Base-by-base conservation (phyloP, 92 coral and sea anemone genomes). In the Pocillopora meandrina region DNA sequence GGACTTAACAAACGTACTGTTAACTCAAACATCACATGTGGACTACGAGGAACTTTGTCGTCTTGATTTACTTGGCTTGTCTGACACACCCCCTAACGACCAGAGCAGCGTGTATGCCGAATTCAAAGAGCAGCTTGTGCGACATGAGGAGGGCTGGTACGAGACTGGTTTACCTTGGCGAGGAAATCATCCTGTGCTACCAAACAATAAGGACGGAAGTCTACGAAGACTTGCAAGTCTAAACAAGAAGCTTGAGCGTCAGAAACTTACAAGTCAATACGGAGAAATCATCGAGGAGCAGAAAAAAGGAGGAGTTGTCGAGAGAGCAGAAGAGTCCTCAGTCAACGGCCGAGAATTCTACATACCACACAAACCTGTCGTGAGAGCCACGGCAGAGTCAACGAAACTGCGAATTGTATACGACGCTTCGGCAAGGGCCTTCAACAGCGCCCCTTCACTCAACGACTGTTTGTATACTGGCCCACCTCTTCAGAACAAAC, bases 311-410 rank as follows among this genome's bases (percentile, higher is more conserved):
- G 91, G 86, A 17, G 79, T 72, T 34, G 75, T 83, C 60, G 82
- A 90, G 63, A 82, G 19, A 58, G 87, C 84, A 65, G 87, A 83
- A 12, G 35, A 60, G 79, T 64, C 79, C 1, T 6, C 58, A 12
- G 34, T 33, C 2, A 34, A 65, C 52, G 82, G 79, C 5, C 57
- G 76, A 76, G 89, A 90, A 42, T 87, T 87, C 71, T 90, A 83
- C 76, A 90, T 87, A 21, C 88, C 89, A 47, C 89, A 90, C 81
- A 90, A 87, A 76, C 82, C 85, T 10, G 90, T 90, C 56, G 69
- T 90, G 42, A 47, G 88, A 57, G 79, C 86, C 31, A 77, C 49
- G 1, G 49, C 49, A 7, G 49, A 1, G 7, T 42, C 49, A 42
- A 42, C 49, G 0, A 42, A 42, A 42, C 49, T 42, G 7, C 49